Evolutionary conservation across 2,888 invertebrate species (phyloP), one percentile per base, ranked within the genome.

Genomic region (Drosophila quinaria): DNA sequence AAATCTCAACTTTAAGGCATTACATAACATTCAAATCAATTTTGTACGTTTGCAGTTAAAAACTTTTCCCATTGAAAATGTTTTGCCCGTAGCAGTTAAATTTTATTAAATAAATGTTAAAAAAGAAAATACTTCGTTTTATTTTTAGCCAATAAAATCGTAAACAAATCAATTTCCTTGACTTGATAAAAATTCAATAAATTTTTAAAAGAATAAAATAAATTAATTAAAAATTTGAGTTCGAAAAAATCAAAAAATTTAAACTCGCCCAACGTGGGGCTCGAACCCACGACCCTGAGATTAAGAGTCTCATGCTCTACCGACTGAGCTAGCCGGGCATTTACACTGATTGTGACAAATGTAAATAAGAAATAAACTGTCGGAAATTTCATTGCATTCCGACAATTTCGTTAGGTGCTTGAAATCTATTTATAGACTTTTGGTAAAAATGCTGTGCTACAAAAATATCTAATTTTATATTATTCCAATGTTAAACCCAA

Each of bases 221-320:
- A 11, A 29, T 5, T 2, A 25, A 15, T 15, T 1, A 10, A 47
- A 15, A 29, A 4, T 5, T 6, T 2, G 8, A 22, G 22, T 2
- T 22, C 0, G 1, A 46, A 46, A 17, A 11, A 17, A 3, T 19
- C 5, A 42, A 42, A 42, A 42, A 44, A 33, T 0, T 8, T 49
- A 8, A 8, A 33, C 13, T 66, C 91, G 91, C 91, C 91, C 91
- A 92, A 92, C 91, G 91, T 92, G 92, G 92, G 92, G 91, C 92
- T 92, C 92, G 92, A 92, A 92, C 92, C 92, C 92, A 92, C 91
- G 91, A 92, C 92, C 92, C 92, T 91, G 92, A 92, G 91, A 92
- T 92, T 92, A 92, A 92, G 92, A 92, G 92, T 92, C 92, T 92
- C 92, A 91, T 92, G 92, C 92, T 92, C 92, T 92, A 91, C 92